Evolutionary conservation across 2,113 vertebrate species (phyloP), one percentile per base, ranked within the genome.

Genomic region (Promerops cafer): DNA sequence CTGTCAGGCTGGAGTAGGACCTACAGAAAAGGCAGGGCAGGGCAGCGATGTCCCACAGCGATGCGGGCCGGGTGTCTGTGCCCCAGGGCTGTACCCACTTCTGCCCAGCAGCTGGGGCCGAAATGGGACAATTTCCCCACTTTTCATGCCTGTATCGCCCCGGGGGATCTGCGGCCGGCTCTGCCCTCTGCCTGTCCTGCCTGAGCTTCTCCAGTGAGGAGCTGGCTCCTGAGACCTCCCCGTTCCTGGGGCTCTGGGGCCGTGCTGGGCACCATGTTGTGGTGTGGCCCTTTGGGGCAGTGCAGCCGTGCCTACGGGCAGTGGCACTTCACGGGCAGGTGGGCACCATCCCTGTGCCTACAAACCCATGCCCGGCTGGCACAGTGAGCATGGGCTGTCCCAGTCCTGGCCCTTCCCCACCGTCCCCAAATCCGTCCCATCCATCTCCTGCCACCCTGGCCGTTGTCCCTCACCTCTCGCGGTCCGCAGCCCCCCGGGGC

Each of bases 31-130:
- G 40, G 20, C 42, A 15, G 39, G 26, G 60, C 54, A 24, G 53
- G 23, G 27, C 27, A 17, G 57, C 3, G 35, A 28, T 44, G 63
- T 8, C 37, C 47, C 3, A 0, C 19, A 19, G 20, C 0, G 0
- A 2, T 11, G 37, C 1, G 42, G 37, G 47, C 42, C 77, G 66
- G 6, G 11, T 79, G 63, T 7, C 64, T n/a, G 65, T 33, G 33
- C 12, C 7, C 7, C 26, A 2, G 26, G 39, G 40, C 20, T 77
- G 21, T 14, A 33, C 45, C 37, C 30, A 13, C 30, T 83, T 77
- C 59, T 89, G 72, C 81, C 45, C 77, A 5, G 44, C 37, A 33
- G 49, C 49, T 22, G 28, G 14, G 22, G 20, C 23, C 13, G 22
- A 72, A 76, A 90, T 50, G 66, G 66, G 44, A 19, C 30, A 68